Evolutionary conservation across 1,140 invertebrate species (phyloP).

Genomic region (Cyphomyrmex costatus): DNA sequence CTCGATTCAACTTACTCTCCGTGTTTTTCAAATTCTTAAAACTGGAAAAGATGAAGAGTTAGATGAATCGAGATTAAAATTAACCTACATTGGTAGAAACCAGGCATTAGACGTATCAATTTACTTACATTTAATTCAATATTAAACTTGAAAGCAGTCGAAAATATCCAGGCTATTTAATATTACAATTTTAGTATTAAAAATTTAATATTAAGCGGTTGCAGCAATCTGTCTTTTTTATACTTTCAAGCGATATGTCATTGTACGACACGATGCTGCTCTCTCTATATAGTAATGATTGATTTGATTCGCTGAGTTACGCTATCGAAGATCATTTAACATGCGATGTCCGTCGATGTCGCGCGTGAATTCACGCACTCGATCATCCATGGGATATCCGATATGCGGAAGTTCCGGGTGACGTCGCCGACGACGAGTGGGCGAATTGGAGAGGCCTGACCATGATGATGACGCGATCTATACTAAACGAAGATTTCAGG

Average conservation of each 20-base stretch:
- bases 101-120: neutral
- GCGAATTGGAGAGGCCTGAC: slow-evolving; percentile 23
- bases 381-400: slow-evolving; percentile 16
- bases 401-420: slow-evolving; percentile 54
- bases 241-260: neutral
- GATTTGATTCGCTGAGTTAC: neutral
- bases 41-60: too few relatives aligned
- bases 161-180: neutral
- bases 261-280: neutral
- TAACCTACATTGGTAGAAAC: too few relatives aligned
- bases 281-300: neutral
- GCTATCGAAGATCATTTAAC: slow-evolving; percentile 1
- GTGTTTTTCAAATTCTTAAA: too few relatives aligned
- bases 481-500: slow-evolving; percentile 63
- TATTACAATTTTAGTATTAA: neutral
- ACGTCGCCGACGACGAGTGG: neutral
- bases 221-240: slow-evolving; percentile 9
- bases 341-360: slow-evolving; percentile 3
- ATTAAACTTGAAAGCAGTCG: neutral
- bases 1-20: too few relatives aligned
- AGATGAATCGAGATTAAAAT: too few relatives aligned
- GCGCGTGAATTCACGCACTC: neutral
- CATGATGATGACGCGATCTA: slow-evolving; percentile 48
- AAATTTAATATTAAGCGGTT: neutral
- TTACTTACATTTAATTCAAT: neutral